Evolutionary conservation across 2,113 vertebrate genomes (phyloP).

Genomic region (Protomyctophum bolini): DNA sequence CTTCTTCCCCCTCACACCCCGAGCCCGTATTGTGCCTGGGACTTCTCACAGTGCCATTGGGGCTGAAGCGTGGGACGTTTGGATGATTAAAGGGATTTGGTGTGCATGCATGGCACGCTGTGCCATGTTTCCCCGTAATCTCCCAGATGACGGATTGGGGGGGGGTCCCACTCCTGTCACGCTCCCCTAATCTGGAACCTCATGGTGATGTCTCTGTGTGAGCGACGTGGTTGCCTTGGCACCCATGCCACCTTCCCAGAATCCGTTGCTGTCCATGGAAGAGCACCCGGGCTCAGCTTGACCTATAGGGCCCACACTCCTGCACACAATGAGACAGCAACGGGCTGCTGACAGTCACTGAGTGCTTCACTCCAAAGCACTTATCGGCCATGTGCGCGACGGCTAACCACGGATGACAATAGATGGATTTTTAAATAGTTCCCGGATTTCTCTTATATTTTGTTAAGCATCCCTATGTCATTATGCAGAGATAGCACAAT

Average conservation of each 20-base stretch:
- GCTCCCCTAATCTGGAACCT: conserved; percentile 60
- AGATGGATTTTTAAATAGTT: conserved; percentile 11
- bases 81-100: conserved; percentile 64
- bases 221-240: conserved; percentile 27
- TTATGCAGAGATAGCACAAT: conserved; percentile 10
- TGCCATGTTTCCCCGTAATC: conserved; percentile 75
- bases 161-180: conserved; percentile 59
- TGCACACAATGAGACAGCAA: conserved; percentile 27
- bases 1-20: conserved; percentile 40
- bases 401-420: conserved; percentile 12
- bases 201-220: conserved; percentile 30
- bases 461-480: conserved; percentile 20
- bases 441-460: conserved; percentile 3
- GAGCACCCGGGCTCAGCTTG: conserved; percentile 31
- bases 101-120: conserved; percentile 32
- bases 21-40: conserved; percentile 55
- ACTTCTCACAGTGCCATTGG: conserved; percentile 30
- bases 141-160: conserved; percentile 74
- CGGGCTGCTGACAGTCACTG: conserved; percentile 22
- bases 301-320: conserved; percentile 42
- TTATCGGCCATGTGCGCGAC: conserved; percentile 40
- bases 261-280: conserved; percentile 24
- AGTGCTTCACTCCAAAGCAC: conserved; percentile 22
- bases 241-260: conserved; percentile 35
- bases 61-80: conserved; percentile 30